A percentile compares a stretch with the other conserved stretches of the same genome.
phyloP scores from a whole-genome alignment of 1,140 invertebrate genomes.

The Lucilia cuprina region DNA sequence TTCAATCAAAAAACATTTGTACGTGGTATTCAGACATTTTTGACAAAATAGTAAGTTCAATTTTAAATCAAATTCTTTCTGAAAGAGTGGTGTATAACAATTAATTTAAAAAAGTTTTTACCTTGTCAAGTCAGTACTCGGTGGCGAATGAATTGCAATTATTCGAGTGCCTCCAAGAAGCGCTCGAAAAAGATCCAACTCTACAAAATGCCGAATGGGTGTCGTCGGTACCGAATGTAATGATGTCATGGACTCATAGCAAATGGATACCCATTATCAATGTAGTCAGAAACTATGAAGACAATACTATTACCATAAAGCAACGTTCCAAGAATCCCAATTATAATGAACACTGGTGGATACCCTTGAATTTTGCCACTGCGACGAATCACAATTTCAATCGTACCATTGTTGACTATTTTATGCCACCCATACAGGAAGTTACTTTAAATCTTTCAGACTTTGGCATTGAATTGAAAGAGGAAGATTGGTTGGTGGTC shows the following conservation, averaged over 20 bases:
- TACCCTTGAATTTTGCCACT: slow-evolving; percentile 68
- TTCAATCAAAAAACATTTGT: slow-evolving; percentile 58
- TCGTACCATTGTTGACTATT: slow-evolving; percentile 60
- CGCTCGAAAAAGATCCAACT: slow-evolving; percentile 51
- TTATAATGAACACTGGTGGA: slow-evolving; percentile 62
- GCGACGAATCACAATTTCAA: slow-evolving; percentile 60
- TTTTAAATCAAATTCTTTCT: slow-evolving; percentile 14
- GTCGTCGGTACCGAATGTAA: slow-evolving; percentile 54
- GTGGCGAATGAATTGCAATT: slow-evolving; percentile 54
- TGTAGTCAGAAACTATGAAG: slow-evolving; percentile 63
- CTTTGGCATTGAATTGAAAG: slow-evolving; percentile 44
- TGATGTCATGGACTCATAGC: slow-evolving; percentile 67
- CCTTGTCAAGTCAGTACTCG: slow-evolving; percentile 51
- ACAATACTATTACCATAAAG: slow-evolving; percentile 55
- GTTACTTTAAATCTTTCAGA: slow-evolving; percentile 45
- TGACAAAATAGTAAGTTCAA: slow-evolving; percentile 59
- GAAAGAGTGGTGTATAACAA: slow-evolving; percentile 51
- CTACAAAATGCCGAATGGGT: slow-evolving; percentile 45
- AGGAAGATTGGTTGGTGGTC: slow-evolving; percentile 67
- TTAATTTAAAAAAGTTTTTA: slow-evolving; percentile 52
- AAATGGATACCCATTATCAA: slow-evolving; percentile 65
- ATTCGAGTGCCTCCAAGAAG: slow-evolving; percentile 63
- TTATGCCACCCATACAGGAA: slow-evolving; percentile 50
- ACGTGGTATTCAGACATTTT: slow-evolving; percentile 53
- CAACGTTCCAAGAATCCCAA: slow-evolving; percentile 61